These are phyloP conservation scores for Distichodus sexfasciatus DNA, from an alignment of 2,797 vertebrate genomes.

Conservation along the genomic window DNA sequence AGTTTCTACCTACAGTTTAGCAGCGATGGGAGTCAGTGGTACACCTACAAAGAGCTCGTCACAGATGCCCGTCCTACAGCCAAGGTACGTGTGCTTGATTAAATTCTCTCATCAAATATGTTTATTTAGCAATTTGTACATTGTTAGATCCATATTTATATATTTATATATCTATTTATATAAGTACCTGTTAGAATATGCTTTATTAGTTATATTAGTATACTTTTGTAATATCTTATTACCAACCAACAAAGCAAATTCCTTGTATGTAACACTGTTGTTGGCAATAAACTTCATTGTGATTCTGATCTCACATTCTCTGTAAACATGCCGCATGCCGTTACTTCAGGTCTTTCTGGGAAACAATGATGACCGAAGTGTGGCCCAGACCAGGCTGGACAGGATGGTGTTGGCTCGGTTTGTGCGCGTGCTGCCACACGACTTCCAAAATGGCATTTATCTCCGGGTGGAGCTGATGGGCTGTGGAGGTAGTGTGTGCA, in stretches of 20 bases:
- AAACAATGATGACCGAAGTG: slow-evolving; percentile 66
- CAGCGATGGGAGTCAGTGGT: slow-evolving; percentile 72
- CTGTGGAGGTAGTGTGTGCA: slow-evolving; percentile 72
- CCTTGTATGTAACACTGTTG: neutral
- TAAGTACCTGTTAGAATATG: no score
- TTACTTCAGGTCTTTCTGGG: slow-evolving; percentile 75
- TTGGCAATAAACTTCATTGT: neutral
- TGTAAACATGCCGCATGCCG: neutral
- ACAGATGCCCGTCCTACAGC: slow-evolving; percentile 60
- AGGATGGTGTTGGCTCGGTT: slow-evolving; percentile 74
- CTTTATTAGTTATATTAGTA: no score
- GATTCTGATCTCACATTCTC: neutral
- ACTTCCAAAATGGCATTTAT: slow-evolving; percentile 72
- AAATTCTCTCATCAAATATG: neutral
- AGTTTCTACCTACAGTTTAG: slow-evolving; percentile 86
- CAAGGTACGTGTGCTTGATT: slow-evolving; percentile 66
- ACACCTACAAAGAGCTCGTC: slow-evolving; percentile 68
- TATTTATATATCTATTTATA: no score
- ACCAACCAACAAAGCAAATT: no score
- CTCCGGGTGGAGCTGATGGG: slow-evolving; percentile 83
- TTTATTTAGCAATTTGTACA: neutral
- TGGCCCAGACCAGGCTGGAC: slow-evolving; percentile 65
- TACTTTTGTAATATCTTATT: no score
- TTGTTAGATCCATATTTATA: no score
- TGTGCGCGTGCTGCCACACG: slow-evolving; percentile 76